These are phyloP conservation scores for Acrocephalus kingi DNA, from an alignment of 2,113 vertebrate species.

Conservation along the genomic window DNA sequence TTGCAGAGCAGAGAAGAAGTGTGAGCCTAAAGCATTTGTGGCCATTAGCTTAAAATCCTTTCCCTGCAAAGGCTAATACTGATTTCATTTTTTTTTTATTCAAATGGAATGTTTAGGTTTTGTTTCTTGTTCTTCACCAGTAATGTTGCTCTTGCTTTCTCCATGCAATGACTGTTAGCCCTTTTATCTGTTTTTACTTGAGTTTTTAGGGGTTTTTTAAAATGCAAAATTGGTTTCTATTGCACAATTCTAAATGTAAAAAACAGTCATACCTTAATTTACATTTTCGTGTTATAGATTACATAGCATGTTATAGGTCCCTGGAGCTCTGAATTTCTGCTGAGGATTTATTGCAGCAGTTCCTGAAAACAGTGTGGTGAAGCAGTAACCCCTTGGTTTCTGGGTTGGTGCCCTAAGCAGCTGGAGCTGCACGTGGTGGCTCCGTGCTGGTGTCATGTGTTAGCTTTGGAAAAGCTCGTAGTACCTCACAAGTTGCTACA, in stretches of 20 bases:
- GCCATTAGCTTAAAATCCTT: conserved; percentile 20
- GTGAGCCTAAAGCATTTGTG: background rate
- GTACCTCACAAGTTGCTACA: background rate
- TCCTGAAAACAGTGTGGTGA: background rate
- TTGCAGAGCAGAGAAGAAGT: background rate
- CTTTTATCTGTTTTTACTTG: background rate
- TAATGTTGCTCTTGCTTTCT: background rate
- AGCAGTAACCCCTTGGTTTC: conserved; percentile 9
- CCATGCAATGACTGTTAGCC: fast-evolving
- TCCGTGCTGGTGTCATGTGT: fast-evolving
- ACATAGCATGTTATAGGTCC: background rate
- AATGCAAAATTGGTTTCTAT: background rate
- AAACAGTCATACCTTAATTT: background rate
- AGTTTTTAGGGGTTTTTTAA: background rate
- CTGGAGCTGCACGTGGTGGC: background rate
- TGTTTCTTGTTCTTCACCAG: background rate
- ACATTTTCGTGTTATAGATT: conserved; percentile 24
- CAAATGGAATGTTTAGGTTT: background rate
- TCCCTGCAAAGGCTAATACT: background rate
- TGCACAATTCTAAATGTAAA: background rate
- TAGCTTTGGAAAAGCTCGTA: background rate
- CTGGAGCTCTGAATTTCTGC: background rate
- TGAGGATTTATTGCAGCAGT: background rate
- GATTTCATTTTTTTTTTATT: background rate
- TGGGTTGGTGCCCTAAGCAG: background rate